Conservation (phyloP, 2,888 invertebrate genomes). For the Chloroclystis v-ata region DNA sequence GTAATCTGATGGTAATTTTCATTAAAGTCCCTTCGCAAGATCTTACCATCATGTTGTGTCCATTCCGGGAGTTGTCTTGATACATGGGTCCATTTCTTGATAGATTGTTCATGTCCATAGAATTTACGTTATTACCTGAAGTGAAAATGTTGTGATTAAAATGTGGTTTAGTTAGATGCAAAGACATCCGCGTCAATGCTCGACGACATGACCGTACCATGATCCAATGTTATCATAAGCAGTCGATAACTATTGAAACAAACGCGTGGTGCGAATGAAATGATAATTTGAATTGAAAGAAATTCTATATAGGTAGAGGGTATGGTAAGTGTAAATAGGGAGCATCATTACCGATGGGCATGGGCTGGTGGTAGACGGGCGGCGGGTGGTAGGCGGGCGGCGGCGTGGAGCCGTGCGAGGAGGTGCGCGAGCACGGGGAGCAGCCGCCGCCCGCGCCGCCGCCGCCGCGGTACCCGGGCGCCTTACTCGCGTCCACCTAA, state of each 20-base stretch:
- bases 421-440: constrained; percentile 81
- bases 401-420: constrained; percentile 71
- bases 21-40: too few relatives aligned
- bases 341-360: constrained; percentile 42
- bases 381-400: constrained; percentile 51
- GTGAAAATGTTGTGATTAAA: neutral
- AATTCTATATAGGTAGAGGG: too few relatives aligned
- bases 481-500: constrained; percentile 91
- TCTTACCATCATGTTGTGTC: constrained; percentile 72
- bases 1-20: too few relatives aligned
- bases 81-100: constrained; percentile 71
- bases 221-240: too few relatives aligned
- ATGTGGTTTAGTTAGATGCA: too few relatives aligned
- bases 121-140: constrained; percentile 62
- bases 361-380: constrained; percentile 42
- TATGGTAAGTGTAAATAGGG: too few relatives aligned
- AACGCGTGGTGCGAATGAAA: too few relatives aligned
- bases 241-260: too few relatives aligned
- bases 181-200: too few relatives aligned
- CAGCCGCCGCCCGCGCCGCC: constrained; percentile 87
- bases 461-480: constrained; percentile 91
- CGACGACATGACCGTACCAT: too few relatives aligned
- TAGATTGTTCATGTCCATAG: constrained; percentile 67
- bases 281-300: too few relatives aligned
- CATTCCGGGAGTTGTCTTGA: constrained; percentile 68